Conservation (phyloP, 1,140 invertebrate species). For the Drosophila auraria region DNA sequence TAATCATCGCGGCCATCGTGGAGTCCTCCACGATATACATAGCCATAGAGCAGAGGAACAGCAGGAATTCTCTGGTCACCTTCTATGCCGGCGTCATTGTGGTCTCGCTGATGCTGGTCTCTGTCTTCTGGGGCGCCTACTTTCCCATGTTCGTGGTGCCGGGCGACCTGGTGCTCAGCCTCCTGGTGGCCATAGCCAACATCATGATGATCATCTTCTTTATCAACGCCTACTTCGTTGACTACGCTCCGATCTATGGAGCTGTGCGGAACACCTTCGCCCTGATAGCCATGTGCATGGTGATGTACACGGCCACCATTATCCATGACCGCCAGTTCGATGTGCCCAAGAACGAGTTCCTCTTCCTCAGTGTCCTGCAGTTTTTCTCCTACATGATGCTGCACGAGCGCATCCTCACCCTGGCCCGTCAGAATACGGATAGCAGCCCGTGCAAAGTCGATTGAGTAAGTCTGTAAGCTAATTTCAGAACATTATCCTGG, state of each 20-base stretch:
- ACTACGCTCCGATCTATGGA: background rate
- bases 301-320: constrained; percentile 73
- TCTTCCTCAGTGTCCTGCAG: constrained; percentile 60
- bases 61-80: constrained; percentile 37
- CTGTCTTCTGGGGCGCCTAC: constrained; percentile 63
- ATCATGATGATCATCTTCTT: constrained; percentile 59
- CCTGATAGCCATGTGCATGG: constrained; percentile 43
- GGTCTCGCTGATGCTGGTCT: constrained; percentile 26
- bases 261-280: constrained; percentile 58
- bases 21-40: constrained; percentile 64
- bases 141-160: constrained; percentile 68
- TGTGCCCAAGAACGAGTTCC: constrained; percentile 67
- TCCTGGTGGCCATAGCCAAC: constrained; percentile 43
- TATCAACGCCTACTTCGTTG: constrained; percentile 38
- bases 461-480: too few species aligned
- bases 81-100: constrained; percentile 56
- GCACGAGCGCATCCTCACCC: constrained; percentile 54
- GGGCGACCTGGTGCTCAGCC: constrained; percentile 62
- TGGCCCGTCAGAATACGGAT: constrained; percentile 1
- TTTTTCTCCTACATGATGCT: constrained; percentile 72
- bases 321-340: constrained; percentile 71
- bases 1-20: constrained; percentile 39
- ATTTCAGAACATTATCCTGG: background rate
- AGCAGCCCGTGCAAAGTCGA: too few species aligned
- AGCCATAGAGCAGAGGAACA: constrained; percentile 55